Percentiles rank a stretch among this genome's conserved stretches.
Evolutionary conservation across 1,140 invertebrate species (phyloP).

Genomic region (Formica selysi): DNA sequence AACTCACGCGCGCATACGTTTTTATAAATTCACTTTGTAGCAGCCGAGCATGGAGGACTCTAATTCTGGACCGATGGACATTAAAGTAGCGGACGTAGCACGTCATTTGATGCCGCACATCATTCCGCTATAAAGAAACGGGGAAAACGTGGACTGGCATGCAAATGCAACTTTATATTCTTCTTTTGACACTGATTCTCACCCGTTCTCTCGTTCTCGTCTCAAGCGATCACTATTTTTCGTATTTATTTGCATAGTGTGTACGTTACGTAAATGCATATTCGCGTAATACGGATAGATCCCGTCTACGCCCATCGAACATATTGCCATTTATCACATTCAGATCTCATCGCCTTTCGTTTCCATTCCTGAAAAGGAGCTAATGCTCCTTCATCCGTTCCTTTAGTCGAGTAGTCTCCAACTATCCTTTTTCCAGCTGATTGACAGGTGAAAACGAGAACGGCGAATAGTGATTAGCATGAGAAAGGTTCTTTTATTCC

Average conservation of each 20-base stretch:
- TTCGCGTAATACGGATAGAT: conserved; percentile 36
- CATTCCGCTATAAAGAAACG: neutral
- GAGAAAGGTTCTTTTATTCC: conserved; percentile 39
- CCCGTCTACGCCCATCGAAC: conserved; percentile 32
- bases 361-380: conserved; percentile 50
- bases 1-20: conserved; percentile 6
- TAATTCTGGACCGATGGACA: conserved; percentile 54
- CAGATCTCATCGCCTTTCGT: conserved; percentile 28
- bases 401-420: conserved; percentile 18
- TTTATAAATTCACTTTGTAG: conserved; percentile 56
- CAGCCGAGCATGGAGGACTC: conserved; percentile 11
- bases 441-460: conserved; percentile 13
- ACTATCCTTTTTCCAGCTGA: neutral
- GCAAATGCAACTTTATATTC: conserved; percentile 74
- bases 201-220: neutral
- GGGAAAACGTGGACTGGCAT: conserved; percentile 29
- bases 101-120: conserved; percentile 63
- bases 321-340: conserved; percentile 62
- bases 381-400: conserved; percentile 61
- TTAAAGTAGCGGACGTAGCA: conserved; percentile 61
- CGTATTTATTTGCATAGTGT: conserved; percentile 37
- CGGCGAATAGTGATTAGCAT: conserved; percentile 26
- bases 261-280: neutral
- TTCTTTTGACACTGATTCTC: conserved; percentile 69
- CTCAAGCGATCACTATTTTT: conserved; percentile 48